Conservation (phyloP, 1,140 invertebrate genomes). For the Papilio dardanus region DNA sequence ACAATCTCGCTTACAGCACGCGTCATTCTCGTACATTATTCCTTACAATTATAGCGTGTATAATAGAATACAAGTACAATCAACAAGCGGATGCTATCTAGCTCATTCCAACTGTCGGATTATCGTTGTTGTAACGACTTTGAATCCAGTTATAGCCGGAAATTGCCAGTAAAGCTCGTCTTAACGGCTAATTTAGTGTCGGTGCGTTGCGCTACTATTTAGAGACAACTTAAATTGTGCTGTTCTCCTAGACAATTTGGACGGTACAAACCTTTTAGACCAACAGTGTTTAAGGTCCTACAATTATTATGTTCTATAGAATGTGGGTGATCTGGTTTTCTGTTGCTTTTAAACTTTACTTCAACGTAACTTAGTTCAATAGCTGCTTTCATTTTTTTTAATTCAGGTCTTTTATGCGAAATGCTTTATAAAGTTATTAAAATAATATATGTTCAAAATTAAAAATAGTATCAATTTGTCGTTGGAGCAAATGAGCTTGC, state of each 20-base stretch:
- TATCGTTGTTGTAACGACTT: slow-evolving; percentile 38
- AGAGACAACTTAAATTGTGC: slow-evolving; percentile 21
- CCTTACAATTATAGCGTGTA: background rate
- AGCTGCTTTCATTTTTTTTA: too few relatives aligned
- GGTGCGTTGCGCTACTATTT: slow-evolving; percentile 23
- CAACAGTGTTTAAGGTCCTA: background rate
- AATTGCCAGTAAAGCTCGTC: slow-evolving; percentile 34
- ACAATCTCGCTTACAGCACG: background rate
- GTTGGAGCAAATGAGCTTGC: background rate
- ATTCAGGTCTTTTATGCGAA: too few relatives aligned
- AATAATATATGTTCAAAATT: background rate
- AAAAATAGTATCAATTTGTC: background rate
- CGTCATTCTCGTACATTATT: background rate
- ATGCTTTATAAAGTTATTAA: background rate
- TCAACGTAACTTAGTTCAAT: too few relatives aligned
- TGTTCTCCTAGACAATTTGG: background rate
- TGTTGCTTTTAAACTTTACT: background rate
- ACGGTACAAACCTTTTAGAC: background rate
- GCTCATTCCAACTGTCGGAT: slow-evolving; percentile 36
- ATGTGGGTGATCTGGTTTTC: background rate
- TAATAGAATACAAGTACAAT: slow-evolving; percentile 29
- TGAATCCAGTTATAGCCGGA: slow-evolving; percentile 36
- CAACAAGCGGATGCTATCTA: slow-evolving; percentile 37
- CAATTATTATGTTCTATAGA: background rate
- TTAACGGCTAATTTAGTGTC: slow-evolving; percentile 37